Conservation (phyloP, 2,797 vertebrate genomes). For the Ceyx erithaca region DNA sequence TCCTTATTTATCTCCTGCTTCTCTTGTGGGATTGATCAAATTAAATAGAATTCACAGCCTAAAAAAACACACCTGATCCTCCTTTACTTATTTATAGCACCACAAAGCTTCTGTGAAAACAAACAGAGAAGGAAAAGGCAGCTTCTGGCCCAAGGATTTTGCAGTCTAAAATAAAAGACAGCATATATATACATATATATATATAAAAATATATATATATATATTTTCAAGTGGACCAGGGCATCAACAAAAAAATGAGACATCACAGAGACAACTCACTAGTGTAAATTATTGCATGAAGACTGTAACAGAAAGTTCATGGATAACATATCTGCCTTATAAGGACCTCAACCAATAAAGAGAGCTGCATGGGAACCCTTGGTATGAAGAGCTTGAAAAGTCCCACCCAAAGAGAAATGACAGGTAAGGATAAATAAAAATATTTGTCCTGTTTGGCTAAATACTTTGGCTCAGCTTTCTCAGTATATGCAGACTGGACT, state of each 20-base stretch:
- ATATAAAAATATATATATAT: too few species aligned
- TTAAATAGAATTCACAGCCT: not conserved
- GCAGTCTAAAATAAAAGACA: not conserved
- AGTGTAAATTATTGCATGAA: not conserved
- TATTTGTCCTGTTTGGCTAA: not conserved
- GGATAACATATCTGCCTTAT: not conserved
- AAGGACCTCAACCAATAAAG: not conserved
- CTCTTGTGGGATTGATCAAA: not conserved
- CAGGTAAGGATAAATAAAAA: not conserved
- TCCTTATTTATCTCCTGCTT: not conserved
- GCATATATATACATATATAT: too few species aligned
- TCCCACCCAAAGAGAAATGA: not conserved
- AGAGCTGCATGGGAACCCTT: not conserved
- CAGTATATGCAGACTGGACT: not conserved
- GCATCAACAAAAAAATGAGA: not conserved
- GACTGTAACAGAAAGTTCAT: not conserved
- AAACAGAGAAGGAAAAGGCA: not conserved
- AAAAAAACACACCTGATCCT: not conserved
- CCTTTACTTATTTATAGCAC: not conserved
- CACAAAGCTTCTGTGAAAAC: not conserved
- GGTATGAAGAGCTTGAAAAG: not conserved
- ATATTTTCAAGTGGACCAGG: not conserved
- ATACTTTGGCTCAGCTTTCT: not conserved
- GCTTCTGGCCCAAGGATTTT: not conserved
- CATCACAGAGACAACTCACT: not conserved